Conservation (phyloP, 2,888 invertebrate genomes). For the Lamellibrachia columna region DNA sequence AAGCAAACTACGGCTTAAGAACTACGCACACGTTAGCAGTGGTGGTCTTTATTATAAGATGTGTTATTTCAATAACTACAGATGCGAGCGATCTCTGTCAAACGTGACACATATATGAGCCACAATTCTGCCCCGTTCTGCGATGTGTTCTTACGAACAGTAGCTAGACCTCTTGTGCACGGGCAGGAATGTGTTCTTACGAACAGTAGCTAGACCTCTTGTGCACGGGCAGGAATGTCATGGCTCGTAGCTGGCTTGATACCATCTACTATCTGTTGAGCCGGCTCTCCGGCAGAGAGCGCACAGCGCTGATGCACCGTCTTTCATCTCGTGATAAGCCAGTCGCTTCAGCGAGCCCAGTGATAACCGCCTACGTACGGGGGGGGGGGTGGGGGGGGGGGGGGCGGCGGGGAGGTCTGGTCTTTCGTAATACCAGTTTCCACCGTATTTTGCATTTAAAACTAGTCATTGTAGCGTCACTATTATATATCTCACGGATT, state of each 20-base stretch:
- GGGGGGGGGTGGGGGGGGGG: too few species aligned
- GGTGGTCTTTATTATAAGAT: not conserved
- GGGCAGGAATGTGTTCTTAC: not conserved
- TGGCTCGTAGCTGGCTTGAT: not conserved
- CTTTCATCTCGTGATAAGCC: constrained; percentile 5
- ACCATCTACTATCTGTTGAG: not conserved
- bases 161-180: not conserved
- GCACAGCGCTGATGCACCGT: not conserved
- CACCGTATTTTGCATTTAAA: too few species aligned
- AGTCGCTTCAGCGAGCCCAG: not conserved
- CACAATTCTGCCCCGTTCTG: not conserved
- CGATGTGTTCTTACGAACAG: not conserved
- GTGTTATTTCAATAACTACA: not conserved
- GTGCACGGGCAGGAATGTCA: not conserved
- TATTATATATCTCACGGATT: too few species aligned
- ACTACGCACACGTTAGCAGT: not conserved
- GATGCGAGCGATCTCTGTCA: constrained; percentile 4
- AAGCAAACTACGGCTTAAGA: not conserved
- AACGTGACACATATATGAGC: not conserved
- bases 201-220: not conserved
- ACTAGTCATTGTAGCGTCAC: too few species aligned
- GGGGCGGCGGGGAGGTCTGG: too few species aligned
- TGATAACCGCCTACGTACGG: constrained; percentile 3
- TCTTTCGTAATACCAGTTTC: too few species aligned
- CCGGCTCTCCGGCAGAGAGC: not conserved